Evolutionary conservation across 2,888 invertebrate species (phyloP), one percentile per base, ranked within the genome.

Genomic region (Actias luna): DNA sequence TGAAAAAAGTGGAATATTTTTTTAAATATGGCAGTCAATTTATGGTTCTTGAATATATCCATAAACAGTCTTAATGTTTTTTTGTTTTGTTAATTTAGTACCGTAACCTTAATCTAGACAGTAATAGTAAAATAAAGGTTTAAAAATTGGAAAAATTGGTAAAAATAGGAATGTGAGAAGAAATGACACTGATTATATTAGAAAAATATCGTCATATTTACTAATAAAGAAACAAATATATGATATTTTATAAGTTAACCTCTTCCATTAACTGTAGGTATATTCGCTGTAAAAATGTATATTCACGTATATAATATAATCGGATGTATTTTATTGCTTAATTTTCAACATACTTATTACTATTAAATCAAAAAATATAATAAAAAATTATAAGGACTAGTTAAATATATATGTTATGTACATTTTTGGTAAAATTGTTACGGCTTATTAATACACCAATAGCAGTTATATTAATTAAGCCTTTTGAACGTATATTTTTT

Each of bases 371-470:
- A 50, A n/a, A n/a, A 71, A 64, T 58, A 67, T 46, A 69, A 65
- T 60, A 69, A 68, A 63, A 67, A 72, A 67, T 68, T 67, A 67
- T 69, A 75, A 78, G 73, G 80, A 85, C 86, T 86, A 86, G 83
- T 73, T 82, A 80, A 76, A 75, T 73, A 69, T 73, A 75, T 71
- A 75, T 77, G 70, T 79, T 85, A 85, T 86, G 77, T 85, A 87
- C 83, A 85, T 83, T 85, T 86, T 87, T 87, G 87, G 87, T 85
- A 84, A 82, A 74, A 65, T 65, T 63, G 70, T 58, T 62, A 31
- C 29, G 35, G 52, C 31, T 58, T 35, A 64, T 63, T 64, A 63
- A 65, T 67, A 64, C 63, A 67, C 65, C 31, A 69, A 65, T 67
- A 67, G 46, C 27, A 27, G 16, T 52, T 52, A 7, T 52, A 29